phyloP scores from a whole-genome alignment of 92 coral and sea anemone species.

The Phenganax subtilis region DNA sequence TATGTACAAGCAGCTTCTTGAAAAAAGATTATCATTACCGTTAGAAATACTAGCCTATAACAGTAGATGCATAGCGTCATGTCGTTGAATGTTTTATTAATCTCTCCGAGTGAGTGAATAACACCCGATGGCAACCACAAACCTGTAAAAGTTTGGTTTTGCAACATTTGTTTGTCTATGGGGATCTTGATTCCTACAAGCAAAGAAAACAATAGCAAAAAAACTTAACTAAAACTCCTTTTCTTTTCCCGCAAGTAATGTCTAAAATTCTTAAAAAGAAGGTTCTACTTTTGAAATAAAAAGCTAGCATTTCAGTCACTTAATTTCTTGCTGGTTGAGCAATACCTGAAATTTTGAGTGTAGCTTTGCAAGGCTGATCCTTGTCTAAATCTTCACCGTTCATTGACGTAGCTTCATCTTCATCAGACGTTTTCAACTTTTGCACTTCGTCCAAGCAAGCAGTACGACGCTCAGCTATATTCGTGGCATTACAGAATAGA shows the following conservation, averaged over 20 bases:
- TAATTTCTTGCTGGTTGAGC: background rate
- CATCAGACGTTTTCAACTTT: constrained; percentile 57
- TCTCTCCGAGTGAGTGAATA: background rate
- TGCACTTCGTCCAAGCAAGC: constrained; percentile 89
- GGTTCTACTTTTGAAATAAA: too few relatives aligned
- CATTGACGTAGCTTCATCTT: constrained; percentile 47
- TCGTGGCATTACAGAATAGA: background rate
- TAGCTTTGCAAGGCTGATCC: constrained; percentile 63
- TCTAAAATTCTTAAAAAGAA: too few relatives aligned
- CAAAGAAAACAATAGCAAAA: background rate
- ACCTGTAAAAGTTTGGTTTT: constrained; percentile 30
- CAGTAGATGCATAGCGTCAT: background rate
- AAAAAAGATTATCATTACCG: constrained; percentile 1
- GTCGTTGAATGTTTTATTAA: background rate
- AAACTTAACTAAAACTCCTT: background rate
- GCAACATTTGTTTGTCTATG: constrained; percentile 75
- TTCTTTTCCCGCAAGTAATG: background rate
- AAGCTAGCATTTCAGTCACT: too few relatives aligned
- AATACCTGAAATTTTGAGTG: constrained; percentile 66
- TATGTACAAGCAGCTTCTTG: constrained; percentile 77
- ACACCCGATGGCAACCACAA: background rate
- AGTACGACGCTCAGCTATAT: constrained; percentile 80
- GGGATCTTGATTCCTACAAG: constrained; percentile 64
- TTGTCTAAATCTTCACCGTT: constrained; percentile 34
- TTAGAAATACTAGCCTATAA: background rate